phyloP scores from a whole-genome alignment of 1,140 invertebrate species.

The Maniola jurtina region DNA sequence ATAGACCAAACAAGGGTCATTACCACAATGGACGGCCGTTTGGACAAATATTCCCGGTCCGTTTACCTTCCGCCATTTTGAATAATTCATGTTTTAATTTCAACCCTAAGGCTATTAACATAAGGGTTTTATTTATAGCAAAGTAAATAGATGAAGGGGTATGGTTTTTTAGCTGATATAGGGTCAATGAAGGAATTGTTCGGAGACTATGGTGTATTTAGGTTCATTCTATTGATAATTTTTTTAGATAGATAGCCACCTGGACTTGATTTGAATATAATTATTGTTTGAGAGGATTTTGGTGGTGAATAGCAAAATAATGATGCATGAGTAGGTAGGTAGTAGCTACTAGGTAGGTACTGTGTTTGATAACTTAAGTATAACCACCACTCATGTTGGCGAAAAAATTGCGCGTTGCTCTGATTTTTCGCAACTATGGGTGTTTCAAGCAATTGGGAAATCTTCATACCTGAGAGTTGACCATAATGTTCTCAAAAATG shows the following conservation, averaged over 20 bases:
- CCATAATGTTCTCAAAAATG: too few species aligned
- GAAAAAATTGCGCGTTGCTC: too few species aligned
- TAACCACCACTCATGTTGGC: too few species aligned
- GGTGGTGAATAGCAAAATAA: background rate
- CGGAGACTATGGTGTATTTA: slow-evolving; percentile 27
- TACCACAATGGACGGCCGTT: slow-evolving; percentile 46
- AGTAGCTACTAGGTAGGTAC: too few species aligned
- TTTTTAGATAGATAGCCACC: slow-evolving; percentile 32
- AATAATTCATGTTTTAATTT: slow-evolving; percentile 7
- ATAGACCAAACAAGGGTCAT: slow-evolving; percentile 39
- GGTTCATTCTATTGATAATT: slow-evolving; percentile 33
- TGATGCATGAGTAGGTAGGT: background rate
- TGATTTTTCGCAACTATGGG: too few species aligned
- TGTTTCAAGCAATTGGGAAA: too few species aligned
- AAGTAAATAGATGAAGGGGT: slow-evolving; percentile 36
- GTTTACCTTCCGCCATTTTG: slow-evolving; percentile 12
- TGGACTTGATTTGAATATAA: slow-evolving; percentile 34
- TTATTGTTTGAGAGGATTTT: slow-evolving; percentile 14
- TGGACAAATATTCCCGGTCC: slow-evolving; percentile 33
- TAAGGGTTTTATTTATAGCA: slow-evolving; percentile 22
- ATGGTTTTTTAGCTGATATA: slow-evolving; percentile 28
- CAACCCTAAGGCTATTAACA: slow-evolving; percentile 9
- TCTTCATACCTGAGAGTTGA: too few species aligned
- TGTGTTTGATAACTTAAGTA: too few species aligned
- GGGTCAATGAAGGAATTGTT: slow-evolving; percentile 42